Evolutionary conservation across 2,113 vertebrate genomes (phyloP).

Genomic region (Oreochromis aureus): DNA sequence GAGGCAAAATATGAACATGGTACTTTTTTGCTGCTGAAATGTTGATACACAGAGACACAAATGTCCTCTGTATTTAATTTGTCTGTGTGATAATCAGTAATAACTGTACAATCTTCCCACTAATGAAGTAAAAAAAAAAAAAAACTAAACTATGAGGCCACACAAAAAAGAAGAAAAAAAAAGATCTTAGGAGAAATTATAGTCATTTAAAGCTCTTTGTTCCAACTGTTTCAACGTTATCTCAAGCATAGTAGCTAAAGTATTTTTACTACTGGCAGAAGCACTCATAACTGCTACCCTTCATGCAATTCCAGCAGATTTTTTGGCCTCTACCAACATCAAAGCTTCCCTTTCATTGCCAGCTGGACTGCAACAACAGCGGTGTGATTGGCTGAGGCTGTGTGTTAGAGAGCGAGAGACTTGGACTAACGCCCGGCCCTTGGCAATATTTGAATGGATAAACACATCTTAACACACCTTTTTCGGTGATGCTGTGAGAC

Average conservation of each 20-base stretch:
- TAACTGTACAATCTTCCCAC: neutral
- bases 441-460: conserved; percentile 37
- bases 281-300: conserved; percentile 17
- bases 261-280: conserved; percentile 30
- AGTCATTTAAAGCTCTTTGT: conserved; percentile 6
- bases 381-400: neutral
- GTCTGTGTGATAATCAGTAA: neutral
- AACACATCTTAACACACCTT: conserved; percentile 37
- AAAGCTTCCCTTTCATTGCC: conserved; percentile 45
- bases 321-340: conserved; percentile 43
- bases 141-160: neutral
- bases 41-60: neutral
- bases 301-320: conserved; percentile 41
- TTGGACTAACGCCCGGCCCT: conserved; percentile 16
- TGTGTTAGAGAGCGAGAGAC: conserved; percentile 2
- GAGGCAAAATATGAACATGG: neutral
- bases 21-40: neutral
- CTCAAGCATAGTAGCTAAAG: conserved; percentile 23
- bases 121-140: neutral
- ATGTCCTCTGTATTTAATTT: neutral
- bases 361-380: conserved; percentile 45
- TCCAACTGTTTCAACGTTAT: conserved; percentile 23
- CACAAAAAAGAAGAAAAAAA: neutral
- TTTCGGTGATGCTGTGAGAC: neutral
- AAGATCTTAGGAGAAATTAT: neutral